Evolutionary conservation across 2,888 invertebrate genomes (phyloP).

Genomic region (Agapostemon virescens): DNA sequence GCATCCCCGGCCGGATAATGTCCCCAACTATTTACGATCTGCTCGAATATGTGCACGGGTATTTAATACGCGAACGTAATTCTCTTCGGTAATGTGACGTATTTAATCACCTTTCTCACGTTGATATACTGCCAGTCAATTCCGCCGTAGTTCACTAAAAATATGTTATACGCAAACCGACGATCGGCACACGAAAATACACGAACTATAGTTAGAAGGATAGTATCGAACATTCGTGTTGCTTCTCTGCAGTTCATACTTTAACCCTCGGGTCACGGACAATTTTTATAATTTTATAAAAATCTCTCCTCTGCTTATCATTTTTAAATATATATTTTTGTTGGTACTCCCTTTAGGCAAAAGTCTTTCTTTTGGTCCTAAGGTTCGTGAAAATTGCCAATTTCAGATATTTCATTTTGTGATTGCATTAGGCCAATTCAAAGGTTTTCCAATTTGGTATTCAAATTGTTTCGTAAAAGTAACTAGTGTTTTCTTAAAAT

Average conservation of each 20-base stretch:
- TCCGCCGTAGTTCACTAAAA: not conserved
- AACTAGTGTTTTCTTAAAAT: no score
- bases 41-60: slow-evolving; percentile 5
- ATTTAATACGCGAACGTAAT: slow-evolving; percentile 8
- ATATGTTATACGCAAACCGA: not conserved
- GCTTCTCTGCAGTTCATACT: not conserved
- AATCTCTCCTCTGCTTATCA: no score
- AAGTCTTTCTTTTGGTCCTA: no score
- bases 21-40: slow-evolving; percentile 7
- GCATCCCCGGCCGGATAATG: not conserved
- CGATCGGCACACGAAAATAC: not conserved
- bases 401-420: no score
- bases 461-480: no score
- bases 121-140: not conserved
- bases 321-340: no score
- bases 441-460: no score
- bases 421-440: no score
- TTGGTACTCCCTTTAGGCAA: no score
- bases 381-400: no score
- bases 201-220: not conserved
- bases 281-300: no score
- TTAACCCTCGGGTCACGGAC: no score
- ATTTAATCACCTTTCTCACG: slow-evolving; percentile 5
- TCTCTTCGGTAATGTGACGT: slow-evolving; percentile 3
- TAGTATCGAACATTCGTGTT: not conserved